Conservation (phyloP, 1,140 invertebrate species). For the Aradophagus sp. region DNA sequence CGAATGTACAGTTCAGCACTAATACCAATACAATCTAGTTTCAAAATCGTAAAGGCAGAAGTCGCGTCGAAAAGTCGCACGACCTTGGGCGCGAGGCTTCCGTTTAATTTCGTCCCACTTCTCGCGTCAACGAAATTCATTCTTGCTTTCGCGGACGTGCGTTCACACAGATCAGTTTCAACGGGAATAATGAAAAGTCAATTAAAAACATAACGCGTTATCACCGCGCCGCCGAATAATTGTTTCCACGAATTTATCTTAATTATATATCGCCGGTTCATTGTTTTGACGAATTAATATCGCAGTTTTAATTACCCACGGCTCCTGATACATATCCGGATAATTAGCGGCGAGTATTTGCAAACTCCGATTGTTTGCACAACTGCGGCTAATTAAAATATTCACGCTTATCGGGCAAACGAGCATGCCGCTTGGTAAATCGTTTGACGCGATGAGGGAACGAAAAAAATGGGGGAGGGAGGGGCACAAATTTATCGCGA, state of each 20-base stretch:
- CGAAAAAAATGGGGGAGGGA: no score
- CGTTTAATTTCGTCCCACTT: no score
- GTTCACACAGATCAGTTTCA: conserved; percentile 19
- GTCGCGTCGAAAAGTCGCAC: no score
- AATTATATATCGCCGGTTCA: conserved; percentile 11
- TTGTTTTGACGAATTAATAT: conserved; percentile 48
- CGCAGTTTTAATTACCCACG: conserved; percentile 32
- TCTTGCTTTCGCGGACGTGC: background rate
- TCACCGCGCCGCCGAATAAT: conserved; percentile 10
- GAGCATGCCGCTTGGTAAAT: no score
- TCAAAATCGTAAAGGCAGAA: no score
- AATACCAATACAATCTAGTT: no score
- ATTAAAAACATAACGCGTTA: conserved; percentile 21
- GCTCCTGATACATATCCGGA: conserved; percentile 25
- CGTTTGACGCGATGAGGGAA: no score
- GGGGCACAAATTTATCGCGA: no score
- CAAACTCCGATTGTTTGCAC: conserved; percentile 30
- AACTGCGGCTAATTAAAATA: conserved; percentile 45
- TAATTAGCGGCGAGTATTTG: conserved; percentile 31
- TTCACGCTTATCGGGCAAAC: conserved; percentile 22
- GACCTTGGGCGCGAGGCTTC: no score
- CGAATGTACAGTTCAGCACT: no score
- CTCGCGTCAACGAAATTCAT: background rate
- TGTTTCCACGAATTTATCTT: conserved; percentile 24
- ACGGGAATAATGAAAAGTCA: conserved; percentile 32